phyloP scores from a whole-genome alignment of 2,797 vertebrate genomes.

The Xenops minutus region DNA sequence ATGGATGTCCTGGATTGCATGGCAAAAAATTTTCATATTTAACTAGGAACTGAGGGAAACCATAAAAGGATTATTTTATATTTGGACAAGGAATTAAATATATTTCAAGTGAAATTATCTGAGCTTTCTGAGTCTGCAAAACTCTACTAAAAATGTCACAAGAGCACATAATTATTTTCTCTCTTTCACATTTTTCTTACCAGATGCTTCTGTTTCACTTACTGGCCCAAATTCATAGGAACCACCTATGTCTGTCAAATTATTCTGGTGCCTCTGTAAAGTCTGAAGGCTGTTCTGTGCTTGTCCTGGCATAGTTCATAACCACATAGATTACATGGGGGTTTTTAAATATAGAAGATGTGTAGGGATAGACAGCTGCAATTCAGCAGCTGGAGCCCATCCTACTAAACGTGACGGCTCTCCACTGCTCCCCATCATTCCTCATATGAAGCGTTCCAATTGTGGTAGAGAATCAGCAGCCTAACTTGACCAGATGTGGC shows the following conservation, averaged over 20 bases:
- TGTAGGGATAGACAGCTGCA: slow-evolving; percentile 21
- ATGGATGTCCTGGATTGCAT: background rate
- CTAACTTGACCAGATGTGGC: background rate
- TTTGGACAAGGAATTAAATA: slow-evolving; percentile 28
- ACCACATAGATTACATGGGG: background rate
- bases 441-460: background rate
- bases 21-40: background rate
- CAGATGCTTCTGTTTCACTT: slow-evolving; percentile 17
- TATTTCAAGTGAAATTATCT: slow-evolving; percentile 23
- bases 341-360: background rate
- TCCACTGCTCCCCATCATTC: background rate
- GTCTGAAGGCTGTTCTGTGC: slow-evolving; percentile 11
- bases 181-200: background rate
- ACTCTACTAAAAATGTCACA: slow-evolving; percentile 31
- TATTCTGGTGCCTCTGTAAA: slow-evolving; percentile 15
- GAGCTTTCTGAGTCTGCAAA: slow-evolving; percentile 24
- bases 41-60: background rate
- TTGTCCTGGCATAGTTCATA: slow-evolving; percentile 35
- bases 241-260: slow-evolving; percentile 15
- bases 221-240: background rate
- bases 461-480: background rate
- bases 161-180: slow-evolving; percentile 22
- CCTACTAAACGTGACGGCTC: background rate
- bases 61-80: slow-evolving; percentile 23
- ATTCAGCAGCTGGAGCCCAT: slow-evolving; percentile 19